Evolutionary conservation across 2,888 invertebrate species (phyloP).

Genomic region (Acanthacorydalis orientalis): DNA sequence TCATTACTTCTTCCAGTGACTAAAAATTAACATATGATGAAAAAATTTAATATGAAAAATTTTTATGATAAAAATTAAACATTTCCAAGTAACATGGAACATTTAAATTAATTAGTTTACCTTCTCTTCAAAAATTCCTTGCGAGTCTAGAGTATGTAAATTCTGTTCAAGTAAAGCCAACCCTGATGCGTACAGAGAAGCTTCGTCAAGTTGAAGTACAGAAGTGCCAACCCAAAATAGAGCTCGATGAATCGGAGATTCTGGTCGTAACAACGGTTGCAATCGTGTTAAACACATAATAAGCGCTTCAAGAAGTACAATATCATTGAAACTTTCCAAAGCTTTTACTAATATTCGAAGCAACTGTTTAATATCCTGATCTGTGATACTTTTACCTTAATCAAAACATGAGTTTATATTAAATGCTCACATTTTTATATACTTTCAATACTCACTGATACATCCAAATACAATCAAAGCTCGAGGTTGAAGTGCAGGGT

Average conservation of each 20-base stretch:
- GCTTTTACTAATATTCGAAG: conserved; percentile 86
- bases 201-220: conserved; percentile 86
- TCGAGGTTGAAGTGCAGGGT: conserved; percentile 89
- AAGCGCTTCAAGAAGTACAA: conserved; percentile 77
- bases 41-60: neutral
- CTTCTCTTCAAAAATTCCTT: conserved; percentile 79
- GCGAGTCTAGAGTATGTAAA: conserved; percentile 86
- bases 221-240: conserved; percentile 96
- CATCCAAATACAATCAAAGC: conserved; percentile 96
- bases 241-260: conserved; percentile 81
- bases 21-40: conserved; percentile 19
- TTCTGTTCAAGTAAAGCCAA: conserved; percentile 90
- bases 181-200: conserved; percentile 84
- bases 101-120: conserved; percentile 28
- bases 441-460: conserved; percentile 46
- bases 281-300: conserved; percentile 92
- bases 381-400: conserved; percentile 58
- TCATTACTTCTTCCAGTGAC: conserved; percentile 78
- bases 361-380: conserved; percentile 86
- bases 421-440: neutral
- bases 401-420: neutral
- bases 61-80: conserved; percentile 4
- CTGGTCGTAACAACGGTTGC: conserved; percentile 76
- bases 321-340: conserved; percentile 84
- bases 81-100: neutral